Evolutionary conservation across 2,113 vertebrate species (phyloP).

Genomic region (Crotophaga sulcirostris): DNA sequence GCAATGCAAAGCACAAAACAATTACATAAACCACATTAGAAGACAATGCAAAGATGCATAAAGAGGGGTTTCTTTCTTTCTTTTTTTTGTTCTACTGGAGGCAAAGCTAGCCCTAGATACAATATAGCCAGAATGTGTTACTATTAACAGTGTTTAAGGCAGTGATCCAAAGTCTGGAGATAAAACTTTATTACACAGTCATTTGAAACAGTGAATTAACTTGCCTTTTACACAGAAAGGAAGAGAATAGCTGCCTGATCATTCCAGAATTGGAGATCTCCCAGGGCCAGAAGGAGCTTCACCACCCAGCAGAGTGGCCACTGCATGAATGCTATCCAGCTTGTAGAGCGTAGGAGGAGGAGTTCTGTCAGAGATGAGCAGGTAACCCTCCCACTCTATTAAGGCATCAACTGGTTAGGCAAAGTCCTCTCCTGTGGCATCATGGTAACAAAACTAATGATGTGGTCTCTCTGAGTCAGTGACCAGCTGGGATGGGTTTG

Average conservation of each 20-base stretch:
- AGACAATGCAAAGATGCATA: background rate
- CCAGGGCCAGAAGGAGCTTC: background rate
- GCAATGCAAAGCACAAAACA: background rate
- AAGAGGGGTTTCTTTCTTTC: background rate
- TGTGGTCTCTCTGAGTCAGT: background rate
- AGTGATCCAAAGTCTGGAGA: background rate
- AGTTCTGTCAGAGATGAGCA: background rate
- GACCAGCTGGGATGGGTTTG: background rate
- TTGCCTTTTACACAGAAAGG: background rate
- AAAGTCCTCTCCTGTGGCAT: background rate
- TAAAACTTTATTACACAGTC: background rate
- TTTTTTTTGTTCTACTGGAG: background rate
- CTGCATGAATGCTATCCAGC: background rate
- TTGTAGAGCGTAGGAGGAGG: background rate
- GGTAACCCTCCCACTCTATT: background rate
- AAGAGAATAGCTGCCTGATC: background rate
- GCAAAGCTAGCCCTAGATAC: background rate
- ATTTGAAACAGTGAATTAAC: background rate
- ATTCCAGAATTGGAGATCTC: background rate
- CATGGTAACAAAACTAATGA: background rate
- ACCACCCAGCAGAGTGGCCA: background rate
- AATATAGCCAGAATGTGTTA: background rate
- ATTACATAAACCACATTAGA: background rate
- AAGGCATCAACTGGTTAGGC: background rate
- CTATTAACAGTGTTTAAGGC: background rate